Conservation (phyloP, 2,113 vertebrate species). For the Butorides virescens region DNA sequence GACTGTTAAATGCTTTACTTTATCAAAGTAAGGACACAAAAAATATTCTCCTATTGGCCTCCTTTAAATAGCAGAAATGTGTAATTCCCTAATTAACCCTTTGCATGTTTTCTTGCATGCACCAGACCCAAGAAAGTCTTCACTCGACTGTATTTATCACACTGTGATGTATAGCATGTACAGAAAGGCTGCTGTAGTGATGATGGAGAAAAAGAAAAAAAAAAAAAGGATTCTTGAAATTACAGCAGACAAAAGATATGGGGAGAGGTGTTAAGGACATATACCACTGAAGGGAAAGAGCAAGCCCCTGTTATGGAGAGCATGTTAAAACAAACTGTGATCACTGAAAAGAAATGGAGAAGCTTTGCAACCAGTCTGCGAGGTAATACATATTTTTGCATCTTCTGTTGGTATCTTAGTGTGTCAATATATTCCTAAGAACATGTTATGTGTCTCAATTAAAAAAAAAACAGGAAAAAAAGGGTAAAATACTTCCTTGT, state of each 20-base stretch:
- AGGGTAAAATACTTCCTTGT: background rate
- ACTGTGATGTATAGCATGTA: background rate
- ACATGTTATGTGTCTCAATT: fast-evolving
- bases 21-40: background rate
- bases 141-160: background rate
- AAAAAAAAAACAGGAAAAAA: background rate
- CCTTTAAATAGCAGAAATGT: background rate
- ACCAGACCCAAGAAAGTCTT: background rate
- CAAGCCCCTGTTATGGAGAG: background rate
- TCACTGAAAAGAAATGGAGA: background rate
- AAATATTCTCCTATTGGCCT: background rate
- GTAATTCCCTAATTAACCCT: background rate
- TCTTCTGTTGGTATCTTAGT: background rate
- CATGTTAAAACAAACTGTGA: background rate
- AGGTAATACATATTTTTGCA: background rate
- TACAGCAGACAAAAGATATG: background rate
- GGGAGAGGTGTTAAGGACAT: background rate
- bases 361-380: fast-evolving
- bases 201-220: background rate
- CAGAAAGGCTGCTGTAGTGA: background rate
- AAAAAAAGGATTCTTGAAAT: background rate
- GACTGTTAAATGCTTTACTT: background rate
- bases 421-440: background rate
- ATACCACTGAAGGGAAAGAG: background rate
- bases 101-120: background rate